Percentiles rank a stretch among this genome's conserved stretches.
Conservation (phyloP, 2,888 invertebrate species). For the Carterocephalus palaemon region DNA sequence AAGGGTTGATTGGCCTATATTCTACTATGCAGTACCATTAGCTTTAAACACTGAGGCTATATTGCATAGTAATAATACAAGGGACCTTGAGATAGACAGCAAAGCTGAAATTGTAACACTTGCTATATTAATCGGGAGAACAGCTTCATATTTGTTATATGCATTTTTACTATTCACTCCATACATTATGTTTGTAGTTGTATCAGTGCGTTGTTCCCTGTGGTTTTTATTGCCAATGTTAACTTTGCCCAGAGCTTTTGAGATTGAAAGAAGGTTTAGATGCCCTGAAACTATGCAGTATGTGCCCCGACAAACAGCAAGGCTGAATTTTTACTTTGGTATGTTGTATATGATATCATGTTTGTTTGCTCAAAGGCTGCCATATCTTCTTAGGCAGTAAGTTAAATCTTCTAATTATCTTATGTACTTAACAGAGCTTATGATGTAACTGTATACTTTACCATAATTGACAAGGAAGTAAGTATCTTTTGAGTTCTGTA, state of each 20-base stretch:
- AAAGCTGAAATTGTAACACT: slow-evolving; percentile 95
- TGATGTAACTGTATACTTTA: slow-evolving; percentile 20
- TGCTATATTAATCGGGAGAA: slow-evolving; percentile 95
- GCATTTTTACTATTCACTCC: slow-evolving; percentile 94
- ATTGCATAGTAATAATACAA: slow-evolving; percentile 95
- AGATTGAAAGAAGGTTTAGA: slow-evolving; percentile 93
- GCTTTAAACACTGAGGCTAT: slow-evolving; percentile 97
- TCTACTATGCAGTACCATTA: slow-evolving; percentile 95
- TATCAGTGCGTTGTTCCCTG: slow-evolving; percentile 88
- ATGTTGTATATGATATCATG: slow-evolving; percentile 92
- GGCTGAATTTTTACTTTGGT: slow-evolving; percentile 93
- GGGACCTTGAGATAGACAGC: slow-evolving; percentile 92
- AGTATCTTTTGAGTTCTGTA: too few relatives aligned
- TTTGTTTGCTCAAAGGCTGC: slow-evolving; percentile 82
- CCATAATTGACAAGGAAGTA: too few relatives aligned
- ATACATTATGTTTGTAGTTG: slow-evolving; percentile 92
- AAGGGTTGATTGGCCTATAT: slow-evolving; percentile 91
- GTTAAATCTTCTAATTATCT: slow-evolving; percentile 24
- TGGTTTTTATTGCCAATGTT: slow-evolving; percentile 94
- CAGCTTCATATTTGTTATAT: slow-evolving; percentile 93
- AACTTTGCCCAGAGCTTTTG: slow-evolving; percentile 92
- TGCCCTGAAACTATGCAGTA: slow-evolving; percentile 86
- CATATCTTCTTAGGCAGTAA: slow-evolving; percentile 70
- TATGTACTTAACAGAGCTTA: slow-evolving; percentile 35
- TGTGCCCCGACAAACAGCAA: slow-evolving; percentile 93